Base-by-base conservation (phyloP, 2,113 vertebrate species). In the Australoheros scitulus region DNA sequence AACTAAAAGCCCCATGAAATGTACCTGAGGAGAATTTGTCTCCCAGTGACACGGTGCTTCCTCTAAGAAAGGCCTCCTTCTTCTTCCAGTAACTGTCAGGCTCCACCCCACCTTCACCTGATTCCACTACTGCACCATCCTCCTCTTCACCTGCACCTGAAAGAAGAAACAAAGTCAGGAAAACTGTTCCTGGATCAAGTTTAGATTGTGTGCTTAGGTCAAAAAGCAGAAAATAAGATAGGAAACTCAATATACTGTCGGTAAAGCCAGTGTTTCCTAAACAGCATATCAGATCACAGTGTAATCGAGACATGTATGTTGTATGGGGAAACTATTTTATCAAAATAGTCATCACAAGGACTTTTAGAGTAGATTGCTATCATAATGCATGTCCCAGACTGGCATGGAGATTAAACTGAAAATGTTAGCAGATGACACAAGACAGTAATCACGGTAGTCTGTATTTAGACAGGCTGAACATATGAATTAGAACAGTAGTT, bases 1-100 rank as follows among this genome's bases (percentile, higher is more conserved):
- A 2, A 32, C 47, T 41, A 26, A 68, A 79, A 17, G 38, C 3
- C 0, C 36, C 6, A 20, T 26, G 9, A 38, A 76, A 79, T 63
- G 2, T 92, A 98, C 97, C 97, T 96, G 96, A 92, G 29, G 94
- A 93, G 84, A 96, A 96, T 83, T 91, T 93, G 63, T 97, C 95
- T 59, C 95, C 91, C 74, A 96, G 89, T 58, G 96, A 95, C 55
- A 94, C 80, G 0, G 84, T 94, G 57, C 94, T 95, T 50, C 93
- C 91, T 89, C 86, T 83, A 17, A 92, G 84, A 61, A 95, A 93
- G 20, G 93, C 90, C 63, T 93, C 93, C 79, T 95, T 95, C 90
- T 88, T 95, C 88, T 91, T 95, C 96, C 95, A 96, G 94, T 95
- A 95, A 86, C 83, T 94, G 61, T 93, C 93, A 8, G 90, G 63